These are phyloP conservation scores for Lontra canadensis DNA, from an alignment of 2,113 vertebrate species.

Conservation along the genomic window DNA sequence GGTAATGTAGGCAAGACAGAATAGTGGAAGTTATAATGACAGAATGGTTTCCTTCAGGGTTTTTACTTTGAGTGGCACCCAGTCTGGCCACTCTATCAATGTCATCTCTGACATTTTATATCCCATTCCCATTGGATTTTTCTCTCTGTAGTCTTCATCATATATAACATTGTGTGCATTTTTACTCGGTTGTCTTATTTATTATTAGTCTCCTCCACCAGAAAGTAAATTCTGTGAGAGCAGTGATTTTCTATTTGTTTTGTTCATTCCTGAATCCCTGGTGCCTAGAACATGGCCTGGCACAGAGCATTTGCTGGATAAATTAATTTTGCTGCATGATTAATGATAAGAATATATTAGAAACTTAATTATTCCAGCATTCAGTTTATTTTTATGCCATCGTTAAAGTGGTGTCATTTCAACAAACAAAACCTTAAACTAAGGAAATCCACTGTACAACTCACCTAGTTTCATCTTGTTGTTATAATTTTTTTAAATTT, in stretches of 20 bases:
- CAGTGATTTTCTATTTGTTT: not conserved
- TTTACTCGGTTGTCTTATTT: not conserved
- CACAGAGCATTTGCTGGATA: not conserved
- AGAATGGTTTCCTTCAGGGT: not conserved
- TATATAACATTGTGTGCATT: not conserved
- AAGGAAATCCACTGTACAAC: not conserved
- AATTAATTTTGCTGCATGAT: not conserved
- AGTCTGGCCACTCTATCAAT: not conserved
- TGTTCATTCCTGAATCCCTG: not conserved
- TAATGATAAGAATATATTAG: conserved; percentile 23
- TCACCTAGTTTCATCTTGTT: conserved; percentile 6
- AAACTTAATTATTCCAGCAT: not conserved
- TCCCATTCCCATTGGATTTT: not conserved
- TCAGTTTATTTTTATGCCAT: conserved; percentile 26
- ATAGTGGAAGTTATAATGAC: not conserved
- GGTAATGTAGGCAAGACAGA: not conserved
- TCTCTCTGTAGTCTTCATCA: not conserved
- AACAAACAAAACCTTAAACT: not conserved
- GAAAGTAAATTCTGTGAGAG: not conserved
- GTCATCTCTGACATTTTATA: not conserved
- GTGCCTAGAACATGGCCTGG: not conserved
- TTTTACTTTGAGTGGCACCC: not conserved
- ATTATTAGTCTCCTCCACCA: not conserved
- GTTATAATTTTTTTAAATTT: not conserved
- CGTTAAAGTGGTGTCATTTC: conserved; percentile 11